A percentile compares a stretch with the other conserved stretches of the same genome.
phyloP scores from a whole-genome alignment of 1,140 invertebrate genomes.

The Panagrolaimus sp. region DNA sequence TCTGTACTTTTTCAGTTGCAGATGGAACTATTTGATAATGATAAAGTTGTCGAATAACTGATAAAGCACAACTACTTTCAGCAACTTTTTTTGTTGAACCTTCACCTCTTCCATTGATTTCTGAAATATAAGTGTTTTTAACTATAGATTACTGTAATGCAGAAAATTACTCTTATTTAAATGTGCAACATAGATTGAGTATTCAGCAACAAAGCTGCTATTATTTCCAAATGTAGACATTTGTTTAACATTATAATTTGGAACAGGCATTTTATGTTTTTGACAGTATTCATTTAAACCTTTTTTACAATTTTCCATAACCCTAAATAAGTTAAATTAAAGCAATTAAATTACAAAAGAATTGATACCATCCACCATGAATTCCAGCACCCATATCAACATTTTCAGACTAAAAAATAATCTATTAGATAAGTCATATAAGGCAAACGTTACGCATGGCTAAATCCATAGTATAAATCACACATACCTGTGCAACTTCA shows the following conservation, averaged over 20 bases:
- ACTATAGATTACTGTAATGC: background rate
- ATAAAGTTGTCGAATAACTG: constrained; percentile 83
- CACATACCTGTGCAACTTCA: background rate
- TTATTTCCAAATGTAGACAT: background rate
- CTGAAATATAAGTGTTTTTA: constrained; percentile 59
- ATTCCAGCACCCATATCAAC: background rate
- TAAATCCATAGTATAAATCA: no score
- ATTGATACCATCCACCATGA: no score
- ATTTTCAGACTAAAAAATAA: no score
- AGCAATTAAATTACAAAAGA: no score
- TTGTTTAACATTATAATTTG: background rate
- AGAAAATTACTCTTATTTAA: background rate
- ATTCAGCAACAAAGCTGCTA: background rate
- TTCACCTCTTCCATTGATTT: constrained; percentile 74
- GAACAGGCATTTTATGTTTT: background rate
- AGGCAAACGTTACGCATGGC: no score
- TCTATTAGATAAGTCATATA: no score
- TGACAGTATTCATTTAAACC: constrained; percentile 6
- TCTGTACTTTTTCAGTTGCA: constrained; percentile 65
- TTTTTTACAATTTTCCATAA: background rate
- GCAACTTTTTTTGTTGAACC: constrained; percentile 93
- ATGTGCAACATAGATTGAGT: background rate
- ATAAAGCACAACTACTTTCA: constrained; percentile 89
- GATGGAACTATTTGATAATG: constrained; percentile 76
- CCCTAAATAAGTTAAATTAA: no score